Percentiles rank a stretch among this genome's conserved stretches.
Evolutionary conservation across 2,797 vertebrate genomes (phyloP).

Genomic region (Clarias platycephalus): DNA sequence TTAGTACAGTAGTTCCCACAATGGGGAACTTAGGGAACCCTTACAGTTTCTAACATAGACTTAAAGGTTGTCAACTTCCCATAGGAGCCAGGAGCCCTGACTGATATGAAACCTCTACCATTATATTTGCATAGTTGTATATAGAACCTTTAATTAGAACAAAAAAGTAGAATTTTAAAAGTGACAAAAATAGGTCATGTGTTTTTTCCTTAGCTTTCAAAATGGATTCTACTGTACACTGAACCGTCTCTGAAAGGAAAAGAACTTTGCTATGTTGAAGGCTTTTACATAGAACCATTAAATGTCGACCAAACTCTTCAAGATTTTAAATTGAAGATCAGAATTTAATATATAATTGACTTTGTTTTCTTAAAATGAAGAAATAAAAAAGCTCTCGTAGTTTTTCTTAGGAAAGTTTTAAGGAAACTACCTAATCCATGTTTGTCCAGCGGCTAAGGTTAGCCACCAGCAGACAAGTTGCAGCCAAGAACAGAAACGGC

Average conservation of each 20-base stretch:
- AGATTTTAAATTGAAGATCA: not conserved
- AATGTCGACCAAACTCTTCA: not conserved
- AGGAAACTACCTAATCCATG: not conserved
- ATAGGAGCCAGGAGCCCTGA: not conserved
- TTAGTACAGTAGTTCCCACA: not conserved
- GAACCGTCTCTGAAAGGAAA: not conserved
- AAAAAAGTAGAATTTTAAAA: no score
- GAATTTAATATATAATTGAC: no score
- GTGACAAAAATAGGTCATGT: not conserved
- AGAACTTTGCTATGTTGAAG: not conserved
- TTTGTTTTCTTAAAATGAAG: not conserved
- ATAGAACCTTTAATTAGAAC: not conserved
- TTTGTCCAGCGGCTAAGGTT: no score
- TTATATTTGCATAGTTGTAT: not conserved
- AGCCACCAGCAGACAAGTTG: no score
- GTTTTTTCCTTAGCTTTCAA: not conserved
- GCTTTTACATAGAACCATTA: not conserved
- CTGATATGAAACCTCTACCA: not conserved
- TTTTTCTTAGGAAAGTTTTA: not conserved
- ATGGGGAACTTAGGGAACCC: not conserved
- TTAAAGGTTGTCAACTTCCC: not conserved
- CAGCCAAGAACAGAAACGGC: no score
- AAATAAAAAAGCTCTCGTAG: not conserved
- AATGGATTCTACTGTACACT: not conserved
- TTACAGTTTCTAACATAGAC: not conserved